A percentile compares a stretch with the other conserved stretches of the same genome.
Conservation (phyloP, 1,140 invertebrate genomes). For the Bombus consobrinus region DNA sequence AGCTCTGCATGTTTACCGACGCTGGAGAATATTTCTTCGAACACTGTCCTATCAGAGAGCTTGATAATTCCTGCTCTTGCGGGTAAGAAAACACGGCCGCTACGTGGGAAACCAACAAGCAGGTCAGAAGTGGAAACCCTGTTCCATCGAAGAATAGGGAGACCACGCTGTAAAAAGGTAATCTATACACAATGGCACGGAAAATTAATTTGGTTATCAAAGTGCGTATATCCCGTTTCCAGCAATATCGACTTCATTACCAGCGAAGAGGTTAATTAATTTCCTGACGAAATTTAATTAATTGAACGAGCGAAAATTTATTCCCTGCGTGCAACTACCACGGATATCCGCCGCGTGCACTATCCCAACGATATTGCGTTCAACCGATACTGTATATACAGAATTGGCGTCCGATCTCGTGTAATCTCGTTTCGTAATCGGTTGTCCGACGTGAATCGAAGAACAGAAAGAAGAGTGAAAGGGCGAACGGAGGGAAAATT, state of each 20-base stretch:
- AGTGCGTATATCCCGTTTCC: background rate
- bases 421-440: background rate
- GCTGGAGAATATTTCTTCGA: background rate
- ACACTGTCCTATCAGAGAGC: conserved; percentile 24
- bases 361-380: conserved; percentile 9
- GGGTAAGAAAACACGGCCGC: conserved; percentile 5
- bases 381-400: background rate
- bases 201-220: conserved; percentile 51
- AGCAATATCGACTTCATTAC: conserved; percentile 44
- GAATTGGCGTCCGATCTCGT: background rate
- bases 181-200: background rate
- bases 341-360: conserved; percentile 17
- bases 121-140: no score
- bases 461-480: background rate
- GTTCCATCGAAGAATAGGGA: no score
- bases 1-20: no score
- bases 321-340: conserved; percentile 32
- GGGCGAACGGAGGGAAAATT: background rate
- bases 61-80: conserved; percentile 33
- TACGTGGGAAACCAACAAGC: no score
- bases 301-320: conserved; percentile 61
- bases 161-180: background rate
- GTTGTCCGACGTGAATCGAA: background rate
- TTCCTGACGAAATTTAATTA: conserved; percentile 61
- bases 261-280: conserved; percentile 61